Evolutionary conservation across 37 sponge, comb jelly and placozoan genomes (phyloP), one percentile per base, ranked within the genome.

Genomic region (Spongilla lacustris): DNA sequence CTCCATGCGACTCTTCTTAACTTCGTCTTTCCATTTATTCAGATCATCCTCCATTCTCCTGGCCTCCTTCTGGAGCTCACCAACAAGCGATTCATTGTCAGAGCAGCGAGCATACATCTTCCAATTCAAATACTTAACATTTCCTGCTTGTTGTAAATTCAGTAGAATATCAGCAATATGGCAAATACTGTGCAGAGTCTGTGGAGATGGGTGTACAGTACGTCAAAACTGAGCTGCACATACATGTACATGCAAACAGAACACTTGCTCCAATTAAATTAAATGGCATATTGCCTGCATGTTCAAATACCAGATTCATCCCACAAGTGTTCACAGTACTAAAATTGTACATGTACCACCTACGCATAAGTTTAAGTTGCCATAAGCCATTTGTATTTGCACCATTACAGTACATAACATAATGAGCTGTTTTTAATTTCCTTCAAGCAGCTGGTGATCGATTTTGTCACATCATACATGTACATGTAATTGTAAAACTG

Each of bases 141-240:
- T 31, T n/a, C 86, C 86, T 24, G 78, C 68, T 48, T 86, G 69
- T 69, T 79, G 86, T 46, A 86, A 41, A 1, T 17, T 48, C 21
- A 78, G 78, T 4, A 79, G 46, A 31, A 68, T 49, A 21, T 78
- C 86, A 49, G 79, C 86, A 36, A 86, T 86, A 17, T 73, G 41
- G 26, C 75, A 49, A 25, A 79, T 80, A 78, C 70, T 46, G n/a
- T 86, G 70, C 38, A 86, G 79, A 28, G 33, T 31, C 86, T 86
- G 75, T 23, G 17, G 23, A 49, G 37, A 23, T 2, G 12, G 11
- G 1, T 17, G 1, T 17, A 19, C 1, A 19, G 19, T 6, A 58
- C 58, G 19, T 58, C 58, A 58, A 6, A 76, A 26, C 41, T 19
- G 36, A 76, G 23, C 4, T 74, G 48, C 30, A 76, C 36, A 36